A percentile compares a stretch with the other conserved stretches of the same genome.
phyloP scores from a whole-genome alignment of 2,797 vertebrate genomes.

The Sebastes oblongus region DNA sequence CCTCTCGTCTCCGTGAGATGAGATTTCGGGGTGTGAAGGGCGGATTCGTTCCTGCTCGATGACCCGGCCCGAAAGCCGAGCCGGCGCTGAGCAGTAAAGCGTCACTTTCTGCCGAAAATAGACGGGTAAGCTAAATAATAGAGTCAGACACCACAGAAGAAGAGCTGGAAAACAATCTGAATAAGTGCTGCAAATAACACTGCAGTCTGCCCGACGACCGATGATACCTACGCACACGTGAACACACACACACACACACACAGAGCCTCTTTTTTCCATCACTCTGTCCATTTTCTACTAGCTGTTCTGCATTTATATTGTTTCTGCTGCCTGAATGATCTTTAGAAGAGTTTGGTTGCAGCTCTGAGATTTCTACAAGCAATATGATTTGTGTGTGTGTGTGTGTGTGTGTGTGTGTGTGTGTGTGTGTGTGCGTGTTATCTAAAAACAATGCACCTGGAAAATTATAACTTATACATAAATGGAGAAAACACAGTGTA shows the following conservation, averaged over 20 bases:
- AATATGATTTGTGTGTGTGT: background rate
- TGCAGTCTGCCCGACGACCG: constrained; percentile 6
- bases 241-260: background rate
- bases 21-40: constrained; percentile 52
- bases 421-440: background rate
- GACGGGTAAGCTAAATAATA: constrained; percentile 43
- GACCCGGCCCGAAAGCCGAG: constrained; percentile 32
- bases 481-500: background rate
- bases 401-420: background rate
- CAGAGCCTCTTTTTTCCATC: constrained; percentile 9
- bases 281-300: constrained; percentile 43
- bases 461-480: background rate
- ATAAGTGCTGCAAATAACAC: constrained; percentile 63
- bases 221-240: constrained; percentile 2
- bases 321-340: constrained; percentile 59
- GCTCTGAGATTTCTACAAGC: constrained; percentile 8
- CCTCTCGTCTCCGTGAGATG: constrained; percentile 36
- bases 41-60: constrained; percentile 48
- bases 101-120: constrained; percentile 35
- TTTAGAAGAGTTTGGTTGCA: constrained; percentile 34
- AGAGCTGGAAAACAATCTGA: constrained; percentile 55
- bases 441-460: background rate
- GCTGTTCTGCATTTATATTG: constrained; percentile 76
- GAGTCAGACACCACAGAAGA: constrained; percentile 52
- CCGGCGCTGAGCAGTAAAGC: constrained; percentile 29